Evolutionary conservation across 2,888 invertebrate species (phyloP).

Genomic region (Ochropleura leucogaster): DNA sequence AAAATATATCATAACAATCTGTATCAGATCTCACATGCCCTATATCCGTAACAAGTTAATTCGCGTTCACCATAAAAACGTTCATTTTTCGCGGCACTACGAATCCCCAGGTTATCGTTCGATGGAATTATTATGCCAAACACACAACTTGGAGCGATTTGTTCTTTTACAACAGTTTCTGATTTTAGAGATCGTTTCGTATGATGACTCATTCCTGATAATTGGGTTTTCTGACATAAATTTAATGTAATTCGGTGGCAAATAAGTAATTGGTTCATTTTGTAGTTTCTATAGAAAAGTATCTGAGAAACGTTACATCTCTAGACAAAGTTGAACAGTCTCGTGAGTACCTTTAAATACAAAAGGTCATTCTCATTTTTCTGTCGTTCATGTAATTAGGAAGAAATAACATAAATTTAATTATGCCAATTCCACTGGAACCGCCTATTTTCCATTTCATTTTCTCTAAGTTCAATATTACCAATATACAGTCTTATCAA

Average conservation of each 20-base stretch:
- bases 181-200: conserved; percentile 51
- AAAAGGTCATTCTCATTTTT: neutral
- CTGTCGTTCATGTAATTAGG: neutral
- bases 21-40: conserved; percentile 63
- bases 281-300: neutral
- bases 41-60: conserved; percentile 70
- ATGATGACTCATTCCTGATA: conserved; percentile 21
- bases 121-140: conserved; percentile 73
- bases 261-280: neutral
- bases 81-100: conserved; percentile 65
- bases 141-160: conserved; percentile 70
- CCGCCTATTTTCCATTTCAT: neutral
- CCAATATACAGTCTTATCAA: conserved; percentile 32
- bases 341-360: neutral
- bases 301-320: neutral
- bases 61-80: conserved; percentile 68
- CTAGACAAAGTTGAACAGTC: neutral
- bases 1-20: conserved; percentile 62
- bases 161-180: conserved; percentile 67
- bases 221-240: conserved; percentile 31
- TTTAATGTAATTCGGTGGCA: neutral
- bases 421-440: neutral
- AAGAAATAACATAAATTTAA: neutral
- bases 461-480: neutral
- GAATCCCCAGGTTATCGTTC: conserved; percentile 69